Conservation (phyloP, 1,140 invertebrate species). For the Neotoxoptera formosana region DNA sequence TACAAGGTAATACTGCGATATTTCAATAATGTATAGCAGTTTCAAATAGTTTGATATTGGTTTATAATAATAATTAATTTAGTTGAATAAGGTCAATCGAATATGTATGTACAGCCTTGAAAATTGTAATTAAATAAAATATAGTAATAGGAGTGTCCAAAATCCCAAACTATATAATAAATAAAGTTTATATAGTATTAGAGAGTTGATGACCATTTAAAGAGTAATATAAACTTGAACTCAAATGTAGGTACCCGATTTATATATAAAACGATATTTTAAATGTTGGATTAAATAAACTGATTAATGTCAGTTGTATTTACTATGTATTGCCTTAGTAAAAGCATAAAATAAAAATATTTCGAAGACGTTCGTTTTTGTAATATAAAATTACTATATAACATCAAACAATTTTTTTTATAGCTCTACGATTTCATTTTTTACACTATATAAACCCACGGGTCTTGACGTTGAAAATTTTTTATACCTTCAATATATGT, state of each 20-base stretch:
- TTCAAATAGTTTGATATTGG: neutral
- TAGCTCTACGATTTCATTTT: neutral
- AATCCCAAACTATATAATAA: neutral
- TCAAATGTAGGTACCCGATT: neutral
- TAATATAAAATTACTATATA: neutral
- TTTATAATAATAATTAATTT: neutral
- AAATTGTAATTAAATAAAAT: neutral
- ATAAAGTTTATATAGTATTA: no score
- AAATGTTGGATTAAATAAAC: neutral
- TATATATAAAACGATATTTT: neutral
- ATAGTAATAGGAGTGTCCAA: neutral
- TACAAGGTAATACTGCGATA: neutral
- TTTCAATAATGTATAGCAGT: neutral
- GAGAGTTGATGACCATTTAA: neutral
- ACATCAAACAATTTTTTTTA: slow-evolving; percentile 30
- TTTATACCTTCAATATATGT: neutral
- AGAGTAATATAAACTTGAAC: neutral
- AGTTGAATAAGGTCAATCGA: neutral
- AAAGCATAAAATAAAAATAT: neutral
- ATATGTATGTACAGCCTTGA: neutral
- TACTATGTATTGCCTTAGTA: neutral
- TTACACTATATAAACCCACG: neutral
- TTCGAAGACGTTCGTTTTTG: neutral
- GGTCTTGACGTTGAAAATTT: neutral
- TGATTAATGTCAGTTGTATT: neutral